Evolutionary conservation across 2,113 vertebrate genomes (phyloP).

Genomic region (Sander lucioperca): DNA sequence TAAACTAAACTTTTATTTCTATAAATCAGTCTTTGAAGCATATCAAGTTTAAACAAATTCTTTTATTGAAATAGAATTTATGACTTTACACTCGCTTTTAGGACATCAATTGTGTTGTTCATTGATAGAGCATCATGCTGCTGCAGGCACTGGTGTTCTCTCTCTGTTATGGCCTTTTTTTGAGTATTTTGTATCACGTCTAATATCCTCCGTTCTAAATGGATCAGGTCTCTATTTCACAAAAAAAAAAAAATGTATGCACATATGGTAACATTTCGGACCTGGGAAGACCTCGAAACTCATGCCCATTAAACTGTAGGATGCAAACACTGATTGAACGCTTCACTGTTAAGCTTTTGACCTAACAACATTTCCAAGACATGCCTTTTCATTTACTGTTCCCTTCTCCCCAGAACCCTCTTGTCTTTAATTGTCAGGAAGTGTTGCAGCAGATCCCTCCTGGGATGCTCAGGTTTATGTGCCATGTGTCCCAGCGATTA

Average conservation of each 20-base stretch:
- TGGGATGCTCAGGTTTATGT: conserved; percentile 53
- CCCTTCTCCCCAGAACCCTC: background rate
- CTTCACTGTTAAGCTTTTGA: background rate
- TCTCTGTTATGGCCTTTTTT: background rate
- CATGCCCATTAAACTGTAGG: background rate
- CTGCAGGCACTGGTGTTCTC: background rate
- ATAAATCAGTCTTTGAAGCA: background rate
- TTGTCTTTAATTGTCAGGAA: conserved; percentile 43
- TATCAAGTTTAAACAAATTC: background rate
- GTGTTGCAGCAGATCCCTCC: conserved; percentile 36
- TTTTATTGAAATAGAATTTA: background rate
- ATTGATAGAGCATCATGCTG: background rate
- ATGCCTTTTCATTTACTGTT: background rate
- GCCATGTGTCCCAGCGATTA: conserved; percentile 66
- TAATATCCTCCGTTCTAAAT: background rate
- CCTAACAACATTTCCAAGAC: background rate
- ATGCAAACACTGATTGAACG: background rate
- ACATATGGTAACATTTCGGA: background rate
- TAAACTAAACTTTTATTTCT: background rate
- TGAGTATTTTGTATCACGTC: background rate
- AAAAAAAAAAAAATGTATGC: background rate
- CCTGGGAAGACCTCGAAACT: background rate
- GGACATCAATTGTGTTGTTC: background rate
- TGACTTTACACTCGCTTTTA: background rate
- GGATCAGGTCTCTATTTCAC: background rate